These are phyloP conservation scores for Ctenosaura bakeri DNA, from an alignment of 2,797 vertebrate species.

Conservation along the genomic window DNA sequence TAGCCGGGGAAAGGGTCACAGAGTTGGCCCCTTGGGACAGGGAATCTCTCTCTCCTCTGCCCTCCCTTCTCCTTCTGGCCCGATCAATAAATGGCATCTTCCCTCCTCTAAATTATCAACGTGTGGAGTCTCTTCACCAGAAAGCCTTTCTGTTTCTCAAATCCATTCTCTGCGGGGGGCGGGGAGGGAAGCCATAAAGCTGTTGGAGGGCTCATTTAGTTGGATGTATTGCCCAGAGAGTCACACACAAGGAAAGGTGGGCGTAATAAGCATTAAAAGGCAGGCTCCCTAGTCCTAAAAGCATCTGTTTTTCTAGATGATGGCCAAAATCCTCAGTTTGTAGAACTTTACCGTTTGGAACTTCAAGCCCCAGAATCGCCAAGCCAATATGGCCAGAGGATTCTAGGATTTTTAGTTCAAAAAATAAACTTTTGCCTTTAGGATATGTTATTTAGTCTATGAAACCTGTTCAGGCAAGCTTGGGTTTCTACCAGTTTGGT, in stretches of 20 bases:
- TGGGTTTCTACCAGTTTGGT: background rate
- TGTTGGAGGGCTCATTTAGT: slow-evolving; percentile 10
- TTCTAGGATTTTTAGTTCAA: background rate
- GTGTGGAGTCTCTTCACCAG: background rate
- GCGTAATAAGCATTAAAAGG: background rate
- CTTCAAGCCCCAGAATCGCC: background rate
- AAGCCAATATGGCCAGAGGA: background rate
- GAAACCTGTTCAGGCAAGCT: background rate
- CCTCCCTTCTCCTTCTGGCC: background rate
- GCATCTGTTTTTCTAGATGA: background rate
- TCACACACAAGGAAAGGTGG: background rate
- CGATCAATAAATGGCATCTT: background rate
- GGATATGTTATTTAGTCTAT: background rate
- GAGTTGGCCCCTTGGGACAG: background rate
- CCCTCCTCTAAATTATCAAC: background rate
- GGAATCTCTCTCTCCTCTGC: background rate
- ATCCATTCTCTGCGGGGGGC: background rate
- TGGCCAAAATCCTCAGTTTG: background rate
- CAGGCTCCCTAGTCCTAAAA: background rate
- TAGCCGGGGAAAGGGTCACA: background rate
- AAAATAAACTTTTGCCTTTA: background rate
- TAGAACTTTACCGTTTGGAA: background rate
- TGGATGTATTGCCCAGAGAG: background rate
- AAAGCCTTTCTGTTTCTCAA: background rate
- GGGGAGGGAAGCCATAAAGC: background rate